phyloP scores from a whole-genome alignment of 2,888 invertebrate species.

The Callinectes sapidus region DNA sequence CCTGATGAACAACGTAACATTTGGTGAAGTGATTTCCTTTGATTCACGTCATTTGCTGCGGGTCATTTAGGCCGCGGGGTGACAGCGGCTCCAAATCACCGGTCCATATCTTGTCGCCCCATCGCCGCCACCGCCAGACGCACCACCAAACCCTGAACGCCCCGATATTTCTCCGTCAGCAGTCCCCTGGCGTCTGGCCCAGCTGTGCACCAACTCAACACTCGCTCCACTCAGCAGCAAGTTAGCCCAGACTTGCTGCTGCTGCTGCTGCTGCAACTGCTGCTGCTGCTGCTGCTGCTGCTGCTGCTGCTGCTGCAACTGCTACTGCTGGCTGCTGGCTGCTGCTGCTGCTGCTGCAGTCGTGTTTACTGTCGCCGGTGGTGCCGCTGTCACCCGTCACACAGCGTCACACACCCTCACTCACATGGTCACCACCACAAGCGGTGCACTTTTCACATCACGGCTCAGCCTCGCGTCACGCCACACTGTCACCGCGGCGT shows the following conservation, averaged over 20 bases:
- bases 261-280: neutral
- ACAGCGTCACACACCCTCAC: neutral
- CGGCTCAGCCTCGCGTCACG: neutral
- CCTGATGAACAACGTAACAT: neutral
- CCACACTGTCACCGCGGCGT: neutral
- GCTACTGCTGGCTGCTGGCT: neutral
- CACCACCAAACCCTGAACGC: constrained; percentile 4
- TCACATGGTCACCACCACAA: neutral
- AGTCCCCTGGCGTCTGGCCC: neutral
- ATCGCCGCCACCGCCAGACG: neutral
- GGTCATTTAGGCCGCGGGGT: constrained; percentile 15
- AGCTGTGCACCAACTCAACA: neutral
- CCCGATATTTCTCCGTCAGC: constrained; percentile 13
- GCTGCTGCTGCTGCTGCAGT: neutral
- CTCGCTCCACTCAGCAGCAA: neutral
- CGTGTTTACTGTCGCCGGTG: neutral
- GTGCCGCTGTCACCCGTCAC: neutral
- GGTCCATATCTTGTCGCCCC: constrained; percentile 16
- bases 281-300: neutral
- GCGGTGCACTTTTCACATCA: neutral
- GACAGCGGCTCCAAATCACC: constrained; percentile 15
- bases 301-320: neutral
- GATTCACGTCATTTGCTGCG: constrained; percentile 22
- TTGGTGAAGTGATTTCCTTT: neutral
- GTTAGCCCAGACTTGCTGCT: neutral